Evolutionary conservation across 2,888 invertebrate species (phyloP), one percentile per base, ranked within the genome.

Genomic region (Siphlonurus alternatus): DNA sequence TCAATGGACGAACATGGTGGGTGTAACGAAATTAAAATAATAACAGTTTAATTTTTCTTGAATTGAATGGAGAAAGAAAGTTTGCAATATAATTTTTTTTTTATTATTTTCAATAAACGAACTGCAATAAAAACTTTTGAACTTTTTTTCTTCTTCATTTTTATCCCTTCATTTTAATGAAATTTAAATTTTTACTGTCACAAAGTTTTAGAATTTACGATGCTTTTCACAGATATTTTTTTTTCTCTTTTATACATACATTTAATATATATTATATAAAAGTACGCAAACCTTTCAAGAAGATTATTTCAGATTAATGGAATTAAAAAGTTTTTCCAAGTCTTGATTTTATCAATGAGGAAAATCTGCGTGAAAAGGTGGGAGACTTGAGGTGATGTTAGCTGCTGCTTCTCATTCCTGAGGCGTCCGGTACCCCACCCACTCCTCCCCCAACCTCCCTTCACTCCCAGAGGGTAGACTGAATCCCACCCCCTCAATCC

Each of bases 281-380:
- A 38, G 38, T 38, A 38, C 38, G 38, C 38, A 38, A 56, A 56
- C 56, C 56, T 56, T 56, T 56, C 56, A 56, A 56, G 56, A 56
- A 56, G 56, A 56, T 56, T 56, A 56, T 56, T 56, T 56, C n/a
- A 22, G 56, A 56, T 56, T 56, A 56, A 56, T 56, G 56, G 56
- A 56, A 56, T 56, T 56, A 56, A 56, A 20, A 23, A 61, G 59
- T 51, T 60, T 62, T n/a, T n/a, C 15, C 38, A 38, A 38, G 38
- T 15, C 38, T 38, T 38, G 38, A 38, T 38, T 38, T 38, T 38
- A 38, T 38, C 38, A 38, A 38, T 38, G 38, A 63, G 53, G 61
- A 64, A 20, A 60, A 1, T 15, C 15, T 60, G 23, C n/a, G 23
- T 60, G 23, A 15, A 2, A 15, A 60, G 60, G 60, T 23, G 59